Percentiles rank a stretch among this genome's conserved stretches.
phyloP scores from a whole-genome alignment of 2,888 invertebrate species.

The Drosophila siamana region DNA sequence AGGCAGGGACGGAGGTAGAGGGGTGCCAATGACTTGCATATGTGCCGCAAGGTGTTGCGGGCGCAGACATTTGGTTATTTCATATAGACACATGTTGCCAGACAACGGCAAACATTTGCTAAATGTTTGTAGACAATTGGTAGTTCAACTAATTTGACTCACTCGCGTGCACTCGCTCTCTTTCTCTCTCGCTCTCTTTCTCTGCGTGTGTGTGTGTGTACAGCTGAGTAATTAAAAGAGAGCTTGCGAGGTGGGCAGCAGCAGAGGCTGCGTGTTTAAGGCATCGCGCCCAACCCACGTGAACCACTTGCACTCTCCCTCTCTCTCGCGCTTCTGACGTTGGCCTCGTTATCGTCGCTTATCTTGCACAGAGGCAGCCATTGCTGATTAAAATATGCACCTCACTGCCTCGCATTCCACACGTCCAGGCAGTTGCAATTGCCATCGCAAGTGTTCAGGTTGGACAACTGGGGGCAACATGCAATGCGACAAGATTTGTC shows the following conservation, averaged over 20 bases:
- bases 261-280: constrained; percentile 40
- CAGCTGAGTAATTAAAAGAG: constrained; percentile 72
- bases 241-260: constrained; percentile 49
- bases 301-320: constrained; percentile 1
- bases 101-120: constrained; percentile 73
- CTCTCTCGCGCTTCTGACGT: too few relatives aligned
- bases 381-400: constrained; percentile 80
- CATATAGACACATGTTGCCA: constrained; percentile 18
- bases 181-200: background rate
- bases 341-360: constrained; percentile 69
- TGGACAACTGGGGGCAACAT: constrained; percentile 42
- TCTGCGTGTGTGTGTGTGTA: constrained; percentile 31
- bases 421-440: too few relatives aligned
- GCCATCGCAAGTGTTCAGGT: constrained; percentile 7
- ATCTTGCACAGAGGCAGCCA: constrained; percentile 79
- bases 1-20: background rate
- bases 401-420: constrained; percentile 72
- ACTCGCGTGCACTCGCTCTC: constrained; percentile 12
- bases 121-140: constrained; percentile 81
- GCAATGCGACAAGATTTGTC: constrained; percentile 73
- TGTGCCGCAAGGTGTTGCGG: constrained; percentile 58
- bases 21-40: constrained; percentile 56
- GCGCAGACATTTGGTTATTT: constrained; percentile 34
- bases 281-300: constrained; percentile 47
- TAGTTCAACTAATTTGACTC: constrained; percentile 77